Evolutionary conservation across 1,140 invertebrate genomes (phyloP), one percentile per base, ranked within the genome.

Genomic region (Bombus turneri): DNA sequence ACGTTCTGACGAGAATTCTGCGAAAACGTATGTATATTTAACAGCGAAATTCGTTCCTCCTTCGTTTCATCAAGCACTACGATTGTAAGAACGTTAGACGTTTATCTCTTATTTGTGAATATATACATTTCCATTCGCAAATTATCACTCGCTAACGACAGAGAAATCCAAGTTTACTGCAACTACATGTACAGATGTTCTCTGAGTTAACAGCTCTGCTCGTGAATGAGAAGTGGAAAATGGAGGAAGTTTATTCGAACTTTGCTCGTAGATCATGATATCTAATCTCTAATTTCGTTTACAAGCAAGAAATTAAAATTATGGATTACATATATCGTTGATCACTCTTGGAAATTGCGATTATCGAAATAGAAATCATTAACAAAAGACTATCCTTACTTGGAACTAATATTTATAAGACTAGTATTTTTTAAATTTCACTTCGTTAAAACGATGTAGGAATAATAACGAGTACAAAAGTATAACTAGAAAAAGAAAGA

Each of bases 41-140:
- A 43, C 28, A 53, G 22, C 34, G 41, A 47, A 37, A 71, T 47
- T 71, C 10, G 10, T 71, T 47, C 41, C 47, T 8, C 41, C 31
- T 66, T 71, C 18, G 10, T 71, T 47, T 43, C 47, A 10, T 71
- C 31, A 71, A 81, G 34, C 5, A 41, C 15, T 25, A n/a, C 1
- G 41, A 69, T 47, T 25, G 41, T 66, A 71, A 37, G 66, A 39
- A 22, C 31, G 22, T 47, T 28, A 37, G 28, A 28, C 74, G 28
- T 62, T 62, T 77, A 77, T 77, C 75, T 77, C 57, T 77, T 77
- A 77, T 62, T 77, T 77, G 75, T 41, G n/a, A 28, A 13, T n/a
- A 28, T 62, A 41, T 41, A 62, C n/a, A 41, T 18, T 53, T 31
- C n/a, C 41, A 43, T 22, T 74, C 8, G 57, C 57, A 62, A 62